These are phyloP conservation scores for Chydorus sphaericus DNA, from an alignment of 2,888 invertebrate genomes.

Conservation along the genomic window DNA sequence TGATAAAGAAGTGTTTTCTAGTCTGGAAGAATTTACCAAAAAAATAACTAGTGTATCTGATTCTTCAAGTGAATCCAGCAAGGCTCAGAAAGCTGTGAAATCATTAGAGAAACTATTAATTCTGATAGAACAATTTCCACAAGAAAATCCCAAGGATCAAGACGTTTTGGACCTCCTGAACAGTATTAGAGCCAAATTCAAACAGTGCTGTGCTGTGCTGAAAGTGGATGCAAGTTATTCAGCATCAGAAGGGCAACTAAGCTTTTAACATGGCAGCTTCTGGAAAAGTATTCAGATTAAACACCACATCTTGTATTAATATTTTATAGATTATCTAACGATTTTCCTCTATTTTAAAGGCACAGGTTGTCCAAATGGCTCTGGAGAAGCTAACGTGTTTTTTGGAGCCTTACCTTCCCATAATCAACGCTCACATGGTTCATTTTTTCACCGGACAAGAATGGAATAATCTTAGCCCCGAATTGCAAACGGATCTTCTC, in stretches of 20 bases:
- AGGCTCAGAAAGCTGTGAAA: constrained; percentile 4
- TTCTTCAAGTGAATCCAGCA: not conserved
- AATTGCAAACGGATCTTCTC: constrained; percentile 36
- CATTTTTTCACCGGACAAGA: constrained; percentile 50
- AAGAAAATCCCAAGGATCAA: constrained; percentile 43
- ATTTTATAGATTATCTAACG: no score
- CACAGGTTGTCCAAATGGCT: not conserved
- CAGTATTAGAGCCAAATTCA: constrained; percentile 49
- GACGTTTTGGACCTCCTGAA: constrained; percentile 48
- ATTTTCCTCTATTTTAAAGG: no score
- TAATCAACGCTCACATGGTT: constrained; percentile 65
- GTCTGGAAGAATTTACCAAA: not conserved
- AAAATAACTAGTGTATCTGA: not conserved
- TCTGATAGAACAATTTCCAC: constrained; percentile 48
- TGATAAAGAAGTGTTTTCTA: not conserved
- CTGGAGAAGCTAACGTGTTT: constrained; percentile 25
- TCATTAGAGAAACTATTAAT: constrained; percentile 32
- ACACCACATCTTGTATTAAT: no score
- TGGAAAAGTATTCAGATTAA: no score
- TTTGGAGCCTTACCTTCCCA: constrained; percentile 41
- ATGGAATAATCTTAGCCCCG: constrained; percentile 45
- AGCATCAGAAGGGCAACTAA: constrained; percentile 40
- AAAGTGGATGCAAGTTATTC: constrained; percentile 43
- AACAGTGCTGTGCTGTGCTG: constrained; percentile 48
- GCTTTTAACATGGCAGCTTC: constrained; percentile 36